Evolutionary conservation across 1,140 invertebrate genomes (phyloP), one percentile per base, ranked within the genome.

Genomic region (Zophobas morio): DNA sequence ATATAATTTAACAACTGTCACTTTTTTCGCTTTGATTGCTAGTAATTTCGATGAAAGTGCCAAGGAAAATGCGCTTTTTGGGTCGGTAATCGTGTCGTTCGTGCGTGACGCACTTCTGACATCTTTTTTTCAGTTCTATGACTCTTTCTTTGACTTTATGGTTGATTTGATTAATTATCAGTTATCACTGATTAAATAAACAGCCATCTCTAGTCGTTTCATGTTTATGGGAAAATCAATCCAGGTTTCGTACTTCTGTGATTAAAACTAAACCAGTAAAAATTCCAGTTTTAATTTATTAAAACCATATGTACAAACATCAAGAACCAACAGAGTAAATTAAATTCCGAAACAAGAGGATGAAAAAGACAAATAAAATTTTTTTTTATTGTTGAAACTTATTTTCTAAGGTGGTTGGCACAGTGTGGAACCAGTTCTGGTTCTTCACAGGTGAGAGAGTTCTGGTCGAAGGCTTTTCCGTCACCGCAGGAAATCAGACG

Each of bases 401-500:
- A 84, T 82, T 84, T 84, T 82, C 79, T 79, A 53, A 84, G 63
- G 35, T 83, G 80, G 56, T 86, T 85, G 39, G 81, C 82, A 57
- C 85, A 86, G 80, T 92, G 90, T 37, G 92, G 91, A 36, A 94
- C 91, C 70, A 94, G 88, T 80, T 95, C 93, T 0, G 92, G 91
- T 66, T 96, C 94, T 84, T 96, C 92, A 82, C 96, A 98, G 60
- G 94, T 94, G 1, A 96, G 88, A 79, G 91, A 92, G 51, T 92
- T 89, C 77, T 95, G 93, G 81, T 97, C 94, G 81, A 97, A 94
- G 20, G 96, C 92, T 86, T 95, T 94, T 80, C 92, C 94, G 76
- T 96, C 94, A 34, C 93, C 95, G 83, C 96, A 98, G 46, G 93
- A 91, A 79, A 96, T 94, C 37, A 97, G 88, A 79, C 96, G 90